A percentile compares a stretch with the other conserved stretches of the same genome.
Evolutionary conservation across 2,113 vertebrate species (phyloP).

Genomic region (Thermophis baileyi): DNA sequence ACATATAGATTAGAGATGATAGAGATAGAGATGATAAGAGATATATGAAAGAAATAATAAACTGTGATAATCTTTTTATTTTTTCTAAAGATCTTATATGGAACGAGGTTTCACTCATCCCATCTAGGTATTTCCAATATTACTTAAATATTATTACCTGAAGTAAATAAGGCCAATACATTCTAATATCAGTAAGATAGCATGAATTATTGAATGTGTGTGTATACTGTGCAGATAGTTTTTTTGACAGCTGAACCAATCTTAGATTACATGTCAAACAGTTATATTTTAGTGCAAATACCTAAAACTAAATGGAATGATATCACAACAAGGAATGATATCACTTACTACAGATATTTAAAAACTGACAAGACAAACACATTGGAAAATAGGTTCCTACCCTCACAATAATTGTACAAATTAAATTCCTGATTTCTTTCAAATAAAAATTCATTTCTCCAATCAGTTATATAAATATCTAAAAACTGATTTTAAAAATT

Average conservation of each 20-base stretch:
- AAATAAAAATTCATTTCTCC: constrained; percentile 35
- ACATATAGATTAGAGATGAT: not conserved
- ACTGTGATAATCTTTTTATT: not conserved
- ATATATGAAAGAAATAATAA: not conserved
- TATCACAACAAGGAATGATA: not conserved
- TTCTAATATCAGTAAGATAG: not conserved
- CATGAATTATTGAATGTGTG: not conserved
- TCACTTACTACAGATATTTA: constrained; percentile 32
- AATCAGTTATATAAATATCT: not conserved
- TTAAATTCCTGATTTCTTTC: constrained; percentile 35
- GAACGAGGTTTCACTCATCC: not conserved
- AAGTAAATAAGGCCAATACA: not conserved
- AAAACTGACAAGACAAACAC: constrained; percentile 38
- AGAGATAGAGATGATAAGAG: not conserved
- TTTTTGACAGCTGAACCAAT: not conserved
- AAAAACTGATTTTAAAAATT: constrained; percentile 7
- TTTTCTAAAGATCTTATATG: not conserved
- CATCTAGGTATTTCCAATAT: not conserved
- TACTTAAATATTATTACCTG: not conserved
- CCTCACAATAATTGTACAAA: constrained; percentile 35
- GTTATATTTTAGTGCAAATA: not conserved
- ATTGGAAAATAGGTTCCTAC: constrained; percentile 34
- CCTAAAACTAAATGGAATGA: not conserved
- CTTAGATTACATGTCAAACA: not conserved
- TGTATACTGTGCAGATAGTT: not conserved